Percentiles rank a stretch among this genome's conserved stretches.
Evolutionary conservation across 1,140 invertebrate genomes (phyloP).

Genomic region (Trissolcus basalis): DNA sequence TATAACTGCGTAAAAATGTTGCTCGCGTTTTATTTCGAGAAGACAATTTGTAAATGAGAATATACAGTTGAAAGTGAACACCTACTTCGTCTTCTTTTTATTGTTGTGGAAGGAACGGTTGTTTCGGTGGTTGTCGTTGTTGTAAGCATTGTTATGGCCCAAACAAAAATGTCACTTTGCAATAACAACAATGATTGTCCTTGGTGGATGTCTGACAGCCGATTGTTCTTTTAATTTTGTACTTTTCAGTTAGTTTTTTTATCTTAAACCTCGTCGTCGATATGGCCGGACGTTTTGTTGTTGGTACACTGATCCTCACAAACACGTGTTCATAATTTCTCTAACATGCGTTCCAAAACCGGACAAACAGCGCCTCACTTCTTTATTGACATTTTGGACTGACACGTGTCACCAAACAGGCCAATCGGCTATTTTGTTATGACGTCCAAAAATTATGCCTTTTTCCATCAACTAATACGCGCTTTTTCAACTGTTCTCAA

Average conservation of each 20-base stretch:
- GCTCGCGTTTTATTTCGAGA: too few species aligned
- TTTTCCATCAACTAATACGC: too few species aligned
- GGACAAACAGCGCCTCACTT: slow-evolving; percentile 12
- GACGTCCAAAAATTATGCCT: slow-evolving; percentile 7
- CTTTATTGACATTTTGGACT: slow-evolving; percentile 39
- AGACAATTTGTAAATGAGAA: too few species aligned
- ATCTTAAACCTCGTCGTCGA: background rate
- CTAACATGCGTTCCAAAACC: slow-evolving; percentile 5
- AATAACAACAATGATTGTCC: background rate
- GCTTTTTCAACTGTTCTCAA: too few species aligned
- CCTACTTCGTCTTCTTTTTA: slow-evolving; percentile 19
- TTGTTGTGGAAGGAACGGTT: background rate
- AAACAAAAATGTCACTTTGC: slow-evolving; percentile 1
- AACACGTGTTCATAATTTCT: slow-evolving; percentile 17
- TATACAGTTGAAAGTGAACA: slow-evolving; percentile 4
- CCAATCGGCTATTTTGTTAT: slow-evolving; percentile 40
- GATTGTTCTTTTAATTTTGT: background rate
- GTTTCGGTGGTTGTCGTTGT: background rate
- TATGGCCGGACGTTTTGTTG: slow-evolving; percentile 3
- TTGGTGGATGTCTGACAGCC: background rate
- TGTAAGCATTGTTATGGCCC: background rate
- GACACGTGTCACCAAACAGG: slow-evolving; percentile 31
- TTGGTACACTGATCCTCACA: slow-evolving; percentile 2
- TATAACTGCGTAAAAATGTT: too few species aligned
- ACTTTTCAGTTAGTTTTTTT: background rate